Evolutionary conservation across 2,113 vertebrate genomes (phyloP).

Genomic region (Anarhynchus alexandrinus): DNA sequence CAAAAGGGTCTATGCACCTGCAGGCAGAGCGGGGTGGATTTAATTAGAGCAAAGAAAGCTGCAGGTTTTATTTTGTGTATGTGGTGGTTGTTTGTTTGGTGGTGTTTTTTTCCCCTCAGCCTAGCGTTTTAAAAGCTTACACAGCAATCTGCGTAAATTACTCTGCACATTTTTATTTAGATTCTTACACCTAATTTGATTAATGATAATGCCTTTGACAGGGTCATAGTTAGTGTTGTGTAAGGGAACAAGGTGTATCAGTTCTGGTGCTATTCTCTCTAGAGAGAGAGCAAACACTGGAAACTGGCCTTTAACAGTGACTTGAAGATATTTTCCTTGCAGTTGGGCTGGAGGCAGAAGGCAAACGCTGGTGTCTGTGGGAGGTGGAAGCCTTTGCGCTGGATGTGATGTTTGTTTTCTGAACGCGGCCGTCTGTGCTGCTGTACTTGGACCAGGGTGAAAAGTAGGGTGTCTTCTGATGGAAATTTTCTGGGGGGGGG

Average conservation of each 20-base stretch:
- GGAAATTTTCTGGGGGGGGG: neutral
- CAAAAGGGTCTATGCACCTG: neutral
- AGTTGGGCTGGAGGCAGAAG: neutral
- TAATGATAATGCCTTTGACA: constrained; percentile 13
- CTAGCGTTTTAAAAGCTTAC: constrained; percentile 34
- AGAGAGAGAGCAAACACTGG: neutral
- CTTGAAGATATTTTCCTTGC: neutral
- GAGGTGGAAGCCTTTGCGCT: neutral
- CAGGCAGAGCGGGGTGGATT: constrained; percentile 29
- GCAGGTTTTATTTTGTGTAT: neutral
- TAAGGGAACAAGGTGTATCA: neutral
- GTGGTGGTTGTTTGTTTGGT: neutral
- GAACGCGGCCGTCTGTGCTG: fast-evolving
- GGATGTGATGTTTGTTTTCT: neutral
- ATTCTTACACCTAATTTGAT: constrained; percentile 33
- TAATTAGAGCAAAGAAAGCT: constrained; percentile 46
- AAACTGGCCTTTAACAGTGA: neutral
- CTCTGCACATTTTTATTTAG: neutral
- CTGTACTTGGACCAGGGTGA: neutral
- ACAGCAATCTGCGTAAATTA: constrained; percentile 47
- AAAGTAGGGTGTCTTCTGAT: neutral
- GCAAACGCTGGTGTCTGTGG: neutral
- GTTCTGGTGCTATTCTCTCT: neutral
- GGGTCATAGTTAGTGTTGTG: neutral
- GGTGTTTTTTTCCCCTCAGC: neutral